Conservation (phyloP, 2,797 vertebrate species). For the Vultur gryphus region DNA sequence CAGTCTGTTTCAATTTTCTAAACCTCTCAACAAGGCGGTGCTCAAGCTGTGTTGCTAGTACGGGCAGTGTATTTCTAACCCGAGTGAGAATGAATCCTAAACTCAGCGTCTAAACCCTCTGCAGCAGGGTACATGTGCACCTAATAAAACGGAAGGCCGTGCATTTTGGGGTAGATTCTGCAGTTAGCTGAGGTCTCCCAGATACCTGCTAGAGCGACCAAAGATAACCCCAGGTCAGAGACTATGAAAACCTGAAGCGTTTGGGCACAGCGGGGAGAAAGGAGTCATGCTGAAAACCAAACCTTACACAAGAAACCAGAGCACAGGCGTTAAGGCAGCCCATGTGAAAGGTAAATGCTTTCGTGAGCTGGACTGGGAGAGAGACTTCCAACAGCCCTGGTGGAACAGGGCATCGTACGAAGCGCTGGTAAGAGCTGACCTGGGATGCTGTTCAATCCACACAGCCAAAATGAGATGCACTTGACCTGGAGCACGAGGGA, state of each 20-base stretch:
- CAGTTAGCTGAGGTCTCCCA: neutral
- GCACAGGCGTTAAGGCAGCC: rapidly evolving
- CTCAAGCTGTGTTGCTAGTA: neutral
- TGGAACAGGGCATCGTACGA: neutral
- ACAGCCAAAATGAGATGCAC: rapidly evolving
- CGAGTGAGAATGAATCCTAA: neutral
- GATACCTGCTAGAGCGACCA: neutral
- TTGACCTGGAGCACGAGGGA: neutral
- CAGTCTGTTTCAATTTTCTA: neutral
- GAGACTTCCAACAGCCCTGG: neutral
- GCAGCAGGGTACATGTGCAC: rapidly evolving
- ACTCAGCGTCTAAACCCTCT: neutral
- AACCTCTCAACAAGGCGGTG: neutral
- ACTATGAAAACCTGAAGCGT: rapidly evolving
- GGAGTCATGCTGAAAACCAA: neutral
- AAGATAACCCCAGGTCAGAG: neutral
- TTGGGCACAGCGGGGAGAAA: rapidly evolving
- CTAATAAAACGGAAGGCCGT: neutral
- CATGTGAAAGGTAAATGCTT: neutral
- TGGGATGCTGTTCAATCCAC: neutral
- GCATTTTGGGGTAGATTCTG: neutral
- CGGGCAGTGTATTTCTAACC: neutral
- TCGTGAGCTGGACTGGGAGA: neutral
- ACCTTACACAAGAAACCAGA: neutral
- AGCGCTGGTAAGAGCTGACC: neutral